Conservation (phyloP, 2,113 vertebrate species). For the crab-eating macaque (Macaca fascicularis) region T2T-MFA8v1.1 NC_088390.1:51612501-51613000, state of each 20-base stretch:
- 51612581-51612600: too few relatives aligned
- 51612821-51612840: conserved; percentile 26
- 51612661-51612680: background rate
- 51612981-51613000: background rate
- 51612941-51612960: conserved; percentile 36
- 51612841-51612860: background rate
- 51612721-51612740: background rate
- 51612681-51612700: background rate
- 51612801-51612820: background rate
- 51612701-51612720: background rate
- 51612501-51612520: too few relatives aligned
- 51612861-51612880: conserved; percentile 12
- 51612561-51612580: too few relatives aligned
- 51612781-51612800: conserved; percentile 42
- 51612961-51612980: background rate
- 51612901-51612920: background rate
- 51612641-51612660: background rate
- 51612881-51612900: conserved; percentile 9
- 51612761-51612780: background rate
- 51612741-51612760: background rate
- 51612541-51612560: too few relatives aligned
- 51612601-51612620: background rate
- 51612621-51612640: background rate
- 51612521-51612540: too few relatives aligned
- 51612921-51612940: background rate